Evolutionary conservation across 2,888 invertebrate genomes (phyloP), one percentile per base, ranked within the genome.

Genomic region (Ptilodon capucinus): DNA sequence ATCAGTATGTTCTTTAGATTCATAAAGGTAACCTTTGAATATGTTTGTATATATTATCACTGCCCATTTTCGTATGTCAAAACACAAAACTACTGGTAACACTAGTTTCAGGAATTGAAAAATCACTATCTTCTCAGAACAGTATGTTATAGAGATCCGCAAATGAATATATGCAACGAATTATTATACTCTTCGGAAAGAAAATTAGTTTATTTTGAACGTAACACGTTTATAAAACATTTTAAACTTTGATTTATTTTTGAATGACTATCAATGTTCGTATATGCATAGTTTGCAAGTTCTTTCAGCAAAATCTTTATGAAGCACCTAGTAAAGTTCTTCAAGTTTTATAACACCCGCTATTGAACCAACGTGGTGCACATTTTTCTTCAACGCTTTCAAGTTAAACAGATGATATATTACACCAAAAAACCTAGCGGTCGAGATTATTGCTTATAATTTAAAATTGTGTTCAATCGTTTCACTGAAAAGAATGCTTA

Each of bases 231-330:
- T 42, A n/a, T 57, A 46, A 42, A 44, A 48, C 54, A 54, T 54
- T 62, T 46, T 51, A 54, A 44, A 35, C 28, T 44, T 41, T 40
- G 7, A 61, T 58, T 61, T 60, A 51, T 42, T 50, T 28, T 44
- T 57, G 44, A 60, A 62, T 62, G 46, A 54, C 47, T 57, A 57
- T 51, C 54, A 47, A 62, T 46, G 46, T 62, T 54, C 50, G 14
- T 32, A 32, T 59, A 54, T 61, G 58, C 62, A 60, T 60, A 60
- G 59, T 62, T 57, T 42, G 46, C 62, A 41, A 58, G 46, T 60
- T 60, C 58, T 50, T 61, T 61, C 44, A 62, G 53, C 38, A 41
- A 53, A 48, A 61, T 59, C 62, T 57, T 14, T 46, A 50, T 48
- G 49, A 62, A 54, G 45, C 54, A 60, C 51, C 40, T 38, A 48